These are phyloP conservation scores for Muscicapa striata DNA, from an alignment of 2,797 vertebrate species.

Conservation along the genomic window DNA sequence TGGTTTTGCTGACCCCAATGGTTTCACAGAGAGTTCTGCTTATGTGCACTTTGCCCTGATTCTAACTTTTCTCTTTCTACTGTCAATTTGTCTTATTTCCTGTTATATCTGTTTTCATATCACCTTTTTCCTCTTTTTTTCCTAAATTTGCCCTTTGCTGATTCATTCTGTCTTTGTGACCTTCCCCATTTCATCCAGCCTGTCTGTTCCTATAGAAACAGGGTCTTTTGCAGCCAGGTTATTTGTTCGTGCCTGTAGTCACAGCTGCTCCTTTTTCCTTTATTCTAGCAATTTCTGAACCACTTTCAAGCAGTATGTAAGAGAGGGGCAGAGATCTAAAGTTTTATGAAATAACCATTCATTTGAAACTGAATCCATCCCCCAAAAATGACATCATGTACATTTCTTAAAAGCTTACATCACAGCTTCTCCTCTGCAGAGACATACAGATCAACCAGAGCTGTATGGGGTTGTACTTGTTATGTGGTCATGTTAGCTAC, in stretches of 20 bases:
- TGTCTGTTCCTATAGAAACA: constrained; percentile 65
- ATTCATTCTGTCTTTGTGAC: constrained; percentile 38
- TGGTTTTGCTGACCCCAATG: not conserved
- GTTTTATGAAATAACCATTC: not conserved
- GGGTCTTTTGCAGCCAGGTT: not conserved
- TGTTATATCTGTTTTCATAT: not conserved
- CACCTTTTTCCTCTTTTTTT: constrained; percentile 13
- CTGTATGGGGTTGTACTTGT: not conserved
- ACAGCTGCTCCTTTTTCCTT: constrained; percentile 1
- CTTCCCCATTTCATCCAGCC: constrained; percentile 36
- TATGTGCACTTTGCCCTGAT: not conserved
- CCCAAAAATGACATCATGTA: not conserved
- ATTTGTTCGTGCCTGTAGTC: not conserved
- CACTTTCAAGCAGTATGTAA: not conserved
- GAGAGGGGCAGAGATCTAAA: not conserved
- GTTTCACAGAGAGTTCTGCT: not conserved
- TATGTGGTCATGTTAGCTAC: not conserved
- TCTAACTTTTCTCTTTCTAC: not conserved
- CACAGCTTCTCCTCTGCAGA: not conserved
- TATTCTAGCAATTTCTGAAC: constrained; percentile 24
- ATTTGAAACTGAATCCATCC: not conserved
- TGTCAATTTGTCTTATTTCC: not conserved
- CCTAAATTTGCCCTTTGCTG: constrained; percentile 21
- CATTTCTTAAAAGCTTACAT: not conserved
- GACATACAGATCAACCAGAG: not conserved